Base-by-base conservation (phyloP, 2,888 invertebrate species). In the Alloplasta piceator region DNA sequence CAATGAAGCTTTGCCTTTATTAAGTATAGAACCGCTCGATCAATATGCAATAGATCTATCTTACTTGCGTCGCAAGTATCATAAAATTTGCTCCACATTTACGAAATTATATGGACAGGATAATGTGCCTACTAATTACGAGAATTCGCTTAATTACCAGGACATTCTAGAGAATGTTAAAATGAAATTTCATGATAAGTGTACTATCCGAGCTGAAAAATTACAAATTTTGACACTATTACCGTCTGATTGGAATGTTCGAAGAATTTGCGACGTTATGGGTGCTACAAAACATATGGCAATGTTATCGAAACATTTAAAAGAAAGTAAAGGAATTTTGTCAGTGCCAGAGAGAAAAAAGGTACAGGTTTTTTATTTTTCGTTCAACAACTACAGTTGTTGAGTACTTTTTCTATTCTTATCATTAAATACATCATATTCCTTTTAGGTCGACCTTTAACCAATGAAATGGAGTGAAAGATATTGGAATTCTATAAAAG, bases 161-260 rank as follows among this genome's bases (percentile, higher is more conserved):
- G 75, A 75, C 14, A 75, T 75, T 5, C 46, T 75, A 16, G 38
- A 39, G 48, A 52, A 60, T 67, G 66, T 26, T 26, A 67, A 75
- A 48, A 39, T 9, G 16, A 66, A 75, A 14, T 14, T 50, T 14
- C 36, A 75, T 55, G 36, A 26, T 12, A 12, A 64, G 43, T 36
- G 55, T 9, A 71, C 63, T 10, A 70, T 10, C 6, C 52, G 64
- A 14, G 36, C 77, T 10, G 63, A 64, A 56, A 78, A 78, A 50
- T 55, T 72, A 6, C 78, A 72, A 41, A 58, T 78, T 66, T 38
- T 78, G 14, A 78, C 78, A 6, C 12, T 78, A n/a, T 39, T 78
- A n/a, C 73, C 78, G 55, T 41, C 4, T 67, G 55, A 7, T 26
- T 26, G 26, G 26, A 3, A 3, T 26, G 3, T 26, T 26, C 26